Percentiles rank a stretch among this genome's conserved stretches.
phyloP scores from a whole-genome alignment of 2,888 invertebrate species.

The Trachelus iudaicus region DNA sequence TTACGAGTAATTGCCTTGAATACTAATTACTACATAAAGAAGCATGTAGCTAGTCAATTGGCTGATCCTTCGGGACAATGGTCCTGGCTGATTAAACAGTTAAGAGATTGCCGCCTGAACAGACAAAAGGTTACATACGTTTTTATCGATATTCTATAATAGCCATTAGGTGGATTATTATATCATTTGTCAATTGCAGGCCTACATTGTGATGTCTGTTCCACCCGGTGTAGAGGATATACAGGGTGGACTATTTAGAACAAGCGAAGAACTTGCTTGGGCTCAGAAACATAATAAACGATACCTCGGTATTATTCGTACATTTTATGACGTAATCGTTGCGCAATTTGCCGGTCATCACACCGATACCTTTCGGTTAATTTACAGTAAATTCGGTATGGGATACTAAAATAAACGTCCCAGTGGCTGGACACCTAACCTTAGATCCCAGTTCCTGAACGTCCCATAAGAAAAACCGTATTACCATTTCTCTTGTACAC shows the following conservation, averaged over 20 bases:
- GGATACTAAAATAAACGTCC: too few species aligned
- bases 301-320: conserved; percentile 6
- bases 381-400: conserved; percentile 6
- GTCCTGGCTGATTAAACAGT: conserved; percentile 9
- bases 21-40: conserved; percentile 16
- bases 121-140: conserved; percentile 10
- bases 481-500: too few species aligned
- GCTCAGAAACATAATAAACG: conserved; percentile 11
- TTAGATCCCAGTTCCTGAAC: too few species aligned
- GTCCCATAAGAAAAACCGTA: too few species aligned
- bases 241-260: background rate
- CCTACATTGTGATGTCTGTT: conserved; percentile 16
- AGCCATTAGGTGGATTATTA: background rate
- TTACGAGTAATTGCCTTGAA: conserved; percentile 15
- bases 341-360: conserved; percentile 17
- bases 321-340: conserved; percentile 7
- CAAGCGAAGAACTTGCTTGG: conserved; percentile 3
- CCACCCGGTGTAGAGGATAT: conserved; percentile 9
- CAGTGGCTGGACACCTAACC: too few species aligned
- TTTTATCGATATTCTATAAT: background rate
- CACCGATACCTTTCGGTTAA: conserved; percentile 12
- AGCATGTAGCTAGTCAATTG: conserved; percentile 12
- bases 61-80: conserved; percentile 17
- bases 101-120: conserved; percentile 7
- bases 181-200: background rate